phyloP scores from a whole-genome alignment of 2,888 invertebrate genomes.

The Morpho deidamia region DNA sequence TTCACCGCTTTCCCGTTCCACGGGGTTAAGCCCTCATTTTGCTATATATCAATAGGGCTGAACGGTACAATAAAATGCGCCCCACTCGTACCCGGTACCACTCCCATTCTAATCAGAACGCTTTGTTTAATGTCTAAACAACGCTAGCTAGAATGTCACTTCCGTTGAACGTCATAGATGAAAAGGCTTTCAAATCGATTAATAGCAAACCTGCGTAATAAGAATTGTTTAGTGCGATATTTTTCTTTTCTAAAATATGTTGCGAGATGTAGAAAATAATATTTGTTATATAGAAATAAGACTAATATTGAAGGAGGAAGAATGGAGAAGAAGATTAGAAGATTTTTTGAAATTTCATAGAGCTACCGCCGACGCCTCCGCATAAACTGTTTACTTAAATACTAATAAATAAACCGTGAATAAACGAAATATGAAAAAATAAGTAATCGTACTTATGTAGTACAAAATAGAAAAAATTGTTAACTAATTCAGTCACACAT shows the following conservation, averaged over 20 bases:
- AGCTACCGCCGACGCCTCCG: no score
- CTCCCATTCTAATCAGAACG: constrained; percentile 7
- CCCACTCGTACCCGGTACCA: constrained; percentile 4
- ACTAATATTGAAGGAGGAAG: no score
- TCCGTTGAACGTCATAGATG: constrained; percentile 3
- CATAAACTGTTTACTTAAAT: no score
- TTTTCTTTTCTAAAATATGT: background rate
- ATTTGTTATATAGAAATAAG: no score
- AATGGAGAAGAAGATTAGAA: no score
- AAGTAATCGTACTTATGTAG: no score
- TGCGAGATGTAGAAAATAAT: no score
- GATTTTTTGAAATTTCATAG: no score
- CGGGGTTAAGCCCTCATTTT: constrained; percentile 6
- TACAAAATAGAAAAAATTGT: no score
- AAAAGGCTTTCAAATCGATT: constrained; percentile 6
- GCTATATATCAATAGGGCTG: constrained; percentile 8
- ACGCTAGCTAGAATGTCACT: constrained; percentile 6
- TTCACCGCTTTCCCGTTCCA: constrained; percentile 24
- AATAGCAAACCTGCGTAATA: background rate
- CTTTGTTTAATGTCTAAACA: constrained; percentile 10
- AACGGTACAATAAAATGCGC: constrained; percentile 1
- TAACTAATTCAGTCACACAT: no score
- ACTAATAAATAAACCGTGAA: no score
- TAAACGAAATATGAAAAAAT: no score
- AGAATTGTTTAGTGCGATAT: constrained; percentile 1